Evolutionary conservation across 2,797 vertebrate genomes (phyloP).

Genomic region (Leptatherina wallacei): DNA sequence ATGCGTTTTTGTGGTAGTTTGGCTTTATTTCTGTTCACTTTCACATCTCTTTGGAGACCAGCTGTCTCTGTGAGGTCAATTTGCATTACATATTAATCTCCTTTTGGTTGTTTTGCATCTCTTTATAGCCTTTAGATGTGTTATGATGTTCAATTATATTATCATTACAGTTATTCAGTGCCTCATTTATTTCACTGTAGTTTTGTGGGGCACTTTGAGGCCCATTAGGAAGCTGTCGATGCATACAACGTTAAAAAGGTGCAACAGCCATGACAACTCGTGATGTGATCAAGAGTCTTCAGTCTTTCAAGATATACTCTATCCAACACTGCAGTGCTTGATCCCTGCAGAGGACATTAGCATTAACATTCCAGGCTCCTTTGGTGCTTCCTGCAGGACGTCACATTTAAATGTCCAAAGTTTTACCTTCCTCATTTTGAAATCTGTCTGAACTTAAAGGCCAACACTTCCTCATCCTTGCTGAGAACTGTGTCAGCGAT

Average conservation of each 20-base stretch:
- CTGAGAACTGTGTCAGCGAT: constrained; percentile 6
- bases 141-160: not conserved
- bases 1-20: not conserved
- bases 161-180: not conserved
- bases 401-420: constrained; percentile 19
- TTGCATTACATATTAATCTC: not conserved
- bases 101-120: not conserved
- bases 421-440: constrained; percentile 18
- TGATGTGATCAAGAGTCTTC: constrained; percentile 7
- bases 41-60: not conserved
- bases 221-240: not conserved
- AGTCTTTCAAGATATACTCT: constrained; percentile 16
- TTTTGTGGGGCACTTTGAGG: no score
- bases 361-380: constrained; percentile 12
- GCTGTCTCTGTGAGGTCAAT: not conserved
- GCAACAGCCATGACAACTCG: constrained; percentile 19
- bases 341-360: constrained; percentile 26
- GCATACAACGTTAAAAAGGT: constrained; percentile 15
- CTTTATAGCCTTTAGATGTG: not conserved
- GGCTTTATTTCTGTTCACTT: not conserved
- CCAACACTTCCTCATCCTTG: constrained; percentile 12
- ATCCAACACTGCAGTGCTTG: not conserved
- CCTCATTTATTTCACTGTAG: not conserved
- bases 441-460: constrained; percentile 13
- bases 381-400: not conserved